Conservation (phyloP, 2,888 invertebrate genomes). For the Oconnorella tubifera region DNA sequence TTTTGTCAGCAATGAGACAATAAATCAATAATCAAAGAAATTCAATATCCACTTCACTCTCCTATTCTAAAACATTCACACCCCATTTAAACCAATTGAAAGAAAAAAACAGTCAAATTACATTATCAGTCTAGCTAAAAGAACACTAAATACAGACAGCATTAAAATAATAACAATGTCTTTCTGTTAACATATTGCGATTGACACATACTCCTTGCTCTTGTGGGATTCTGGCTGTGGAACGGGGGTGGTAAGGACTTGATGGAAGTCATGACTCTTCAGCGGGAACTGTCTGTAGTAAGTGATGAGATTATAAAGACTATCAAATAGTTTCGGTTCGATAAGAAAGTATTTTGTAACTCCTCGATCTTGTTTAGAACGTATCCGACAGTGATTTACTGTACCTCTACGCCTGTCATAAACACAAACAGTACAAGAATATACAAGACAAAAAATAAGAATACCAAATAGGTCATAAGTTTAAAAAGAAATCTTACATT, state of each 20-base stretch:
- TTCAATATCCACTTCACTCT: too few species aligned
- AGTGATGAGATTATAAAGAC: slow-evolving; percentile 82
- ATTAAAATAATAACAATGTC: too few species aligned
- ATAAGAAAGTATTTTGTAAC: slow-evolving; percentile 84
- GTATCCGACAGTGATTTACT: slow-evolving; percentile 88
- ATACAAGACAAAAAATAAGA: background rate
- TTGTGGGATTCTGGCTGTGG: slow-evolving; percentile 93
- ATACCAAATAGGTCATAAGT: background rate
- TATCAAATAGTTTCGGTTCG: slow-evolving; percentile 83
- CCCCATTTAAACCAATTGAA: too few species aligned
- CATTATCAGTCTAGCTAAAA: too few species aligned
- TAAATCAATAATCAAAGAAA: too few species aligned
- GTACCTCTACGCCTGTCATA: slow-evolving; percentile 65
- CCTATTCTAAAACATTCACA: too few species aligned
- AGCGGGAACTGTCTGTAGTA: slow-evolving; percentile 83
- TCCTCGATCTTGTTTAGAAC: slow-evolving; percentile 76
- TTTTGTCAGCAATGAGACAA: too few species aligned
- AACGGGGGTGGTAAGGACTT: slow-evolving; percentile 81
- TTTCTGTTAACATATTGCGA: too few species aligned
- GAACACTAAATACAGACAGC: too few species aligned
- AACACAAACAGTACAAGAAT: too few species aligned
- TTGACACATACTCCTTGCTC: slow-evolving; percentile 66
- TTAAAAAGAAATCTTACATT: background rate
- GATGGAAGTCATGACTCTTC: slow-evolving; percentile 82
- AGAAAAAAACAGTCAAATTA: too few species aligned